These are phyloP conservation scores for Clarias fuscus DNA, from an alignment of 2,797 vertebrate species.

Conservation along the genomic window DNA sequence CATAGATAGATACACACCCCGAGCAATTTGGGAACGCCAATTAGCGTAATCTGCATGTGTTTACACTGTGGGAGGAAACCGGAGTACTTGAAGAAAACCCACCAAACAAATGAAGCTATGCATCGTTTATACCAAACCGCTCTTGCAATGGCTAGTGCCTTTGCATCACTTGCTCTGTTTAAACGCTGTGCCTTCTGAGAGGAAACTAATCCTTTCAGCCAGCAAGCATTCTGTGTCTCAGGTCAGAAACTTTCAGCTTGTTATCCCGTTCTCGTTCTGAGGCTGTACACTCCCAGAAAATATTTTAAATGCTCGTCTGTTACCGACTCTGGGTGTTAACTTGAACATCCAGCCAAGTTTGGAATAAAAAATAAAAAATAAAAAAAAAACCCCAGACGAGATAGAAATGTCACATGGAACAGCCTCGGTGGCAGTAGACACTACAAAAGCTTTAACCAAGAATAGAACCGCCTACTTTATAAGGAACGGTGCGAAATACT, in stretches of 20 bases:
- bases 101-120: no score
- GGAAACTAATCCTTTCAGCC: not conserved
- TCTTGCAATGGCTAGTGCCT: not conserved
- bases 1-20: no score
- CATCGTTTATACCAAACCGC: not conserved
- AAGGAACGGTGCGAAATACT: not conserved
- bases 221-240: constrained; percentile 7
- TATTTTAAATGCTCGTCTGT: not conserved
- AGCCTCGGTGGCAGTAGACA: not conserved
- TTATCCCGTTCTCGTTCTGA: not conserved
- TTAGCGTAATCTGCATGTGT: no score
- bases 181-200: not conserved
- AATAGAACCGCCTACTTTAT: not conserved
- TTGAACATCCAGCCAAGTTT: not conserved
- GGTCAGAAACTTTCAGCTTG: constrained; percentile 4
- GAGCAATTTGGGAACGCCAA: no score
- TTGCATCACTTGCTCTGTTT: not conserved
- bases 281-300: not conserved
- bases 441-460: constrained; percentile 4
- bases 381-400: no score
- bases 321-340: not conserved
- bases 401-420: not conserved
- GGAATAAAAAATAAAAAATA: not conserved
- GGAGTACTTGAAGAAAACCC: no score
- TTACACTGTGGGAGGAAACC: no score